Conservation (phyloP, 1,140 invertebrate species). For the Bombyx mori region DNA sequence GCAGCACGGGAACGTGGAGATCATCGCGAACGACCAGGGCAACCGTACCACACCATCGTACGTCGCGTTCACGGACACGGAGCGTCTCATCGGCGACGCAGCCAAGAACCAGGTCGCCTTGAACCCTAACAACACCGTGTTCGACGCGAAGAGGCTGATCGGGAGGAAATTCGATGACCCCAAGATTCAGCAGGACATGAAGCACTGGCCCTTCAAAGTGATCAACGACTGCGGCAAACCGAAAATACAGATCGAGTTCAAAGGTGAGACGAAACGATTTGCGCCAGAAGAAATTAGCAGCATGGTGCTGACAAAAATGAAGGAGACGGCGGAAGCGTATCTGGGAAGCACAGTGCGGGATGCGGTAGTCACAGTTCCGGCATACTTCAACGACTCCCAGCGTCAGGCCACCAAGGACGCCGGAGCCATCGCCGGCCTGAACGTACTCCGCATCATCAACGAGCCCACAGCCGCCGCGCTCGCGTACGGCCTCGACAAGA, state of each 20-base stretch:
- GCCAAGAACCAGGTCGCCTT: slow-evolving; percentile 80
- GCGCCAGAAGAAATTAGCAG: slow-evolving; percentile 84
- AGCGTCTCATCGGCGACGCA: no score
- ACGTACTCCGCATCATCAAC: no score
- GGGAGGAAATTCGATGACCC: slow-evolving; percentile 77
- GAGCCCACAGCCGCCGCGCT: slow-evolving; percentile 83
- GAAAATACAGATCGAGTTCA: slow-evolving; percentile 81
- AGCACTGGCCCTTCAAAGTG: slow-evolving; percentile 83
- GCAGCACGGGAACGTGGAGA: slow-evolving; percentile 95
- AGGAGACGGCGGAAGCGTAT: slow-evolving; percentile 69
- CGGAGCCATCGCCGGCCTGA: no score
- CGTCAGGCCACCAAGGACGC: no score
- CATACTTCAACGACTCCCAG: slow-evolving; percentile 78
- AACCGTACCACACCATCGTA: slow-evolving; percentile 93
- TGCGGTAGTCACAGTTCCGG: slow-evolving; percentile 87
- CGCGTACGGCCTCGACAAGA: slow-evolving; percentile 84
- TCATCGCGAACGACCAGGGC: slow-evolving; percentile 95
- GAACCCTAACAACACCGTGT: slow-evolving; percentile 69
- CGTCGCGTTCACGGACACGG: slow-evolving; percentile 89
- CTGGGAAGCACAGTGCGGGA: slow-evolving; percentile 77
- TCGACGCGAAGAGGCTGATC: slow-evolving; percentile 74
- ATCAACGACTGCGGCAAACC: slow-evolving; percentile 76
- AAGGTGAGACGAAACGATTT: slow-evolving; percentile 81
- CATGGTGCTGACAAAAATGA: slow-evolving; percentile 74
- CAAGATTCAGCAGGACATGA: slow-evolving; percentile 82